Evolutionary conservation across 2,113 vertebrate genomes (phyloP).

Genomic region (Xenus cinereus): DNA sequence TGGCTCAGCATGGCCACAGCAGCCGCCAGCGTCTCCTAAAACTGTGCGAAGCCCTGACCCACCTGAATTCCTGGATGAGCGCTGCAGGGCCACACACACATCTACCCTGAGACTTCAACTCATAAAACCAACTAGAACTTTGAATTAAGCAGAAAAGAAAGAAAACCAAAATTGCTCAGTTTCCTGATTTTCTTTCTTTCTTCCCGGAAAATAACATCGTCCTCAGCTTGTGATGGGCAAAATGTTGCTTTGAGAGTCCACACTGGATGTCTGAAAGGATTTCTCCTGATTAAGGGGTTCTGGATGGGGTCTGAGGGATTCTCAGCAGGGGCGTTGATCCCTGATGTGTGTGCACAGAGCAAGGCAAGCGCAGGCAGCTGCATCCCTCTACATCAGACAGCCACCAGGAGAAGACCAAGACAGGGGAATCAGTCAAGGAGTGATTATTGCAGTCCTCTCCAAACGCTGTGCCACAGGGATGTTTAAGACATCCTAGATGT

Average conservation of each 20-base stretch:
- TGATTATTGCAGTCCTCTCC: background rate
- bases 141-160: background rate
- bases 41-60: background rate
- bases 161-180: background rate
- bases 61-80: background rate
- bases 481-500: background rate
- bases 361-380: background rate
- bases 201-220: background rate
- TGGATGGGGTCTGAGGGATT: background rate
- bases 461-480: background rate
- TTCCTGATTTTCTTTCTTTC: background rate
- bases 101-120: background rate
- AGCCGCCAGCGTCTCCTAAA: background rate
- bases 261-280: background rate
- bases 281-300: background rate
- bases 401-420: background rate
- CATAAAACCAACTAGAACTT: background rate
- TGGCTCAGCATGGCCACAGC: background rate
- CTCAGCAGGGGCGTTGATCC: background rate
- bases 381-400: background rate
- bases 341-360: background rate
- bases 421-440: background rate
- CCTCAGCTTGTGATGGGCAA: background rate
- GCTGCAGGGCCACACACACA: background rate
- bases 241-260: background rate